phyloP scores from a whole-genome alignment of 2,888 invertebrate species.

The Allolobophora icterica region DNA sequence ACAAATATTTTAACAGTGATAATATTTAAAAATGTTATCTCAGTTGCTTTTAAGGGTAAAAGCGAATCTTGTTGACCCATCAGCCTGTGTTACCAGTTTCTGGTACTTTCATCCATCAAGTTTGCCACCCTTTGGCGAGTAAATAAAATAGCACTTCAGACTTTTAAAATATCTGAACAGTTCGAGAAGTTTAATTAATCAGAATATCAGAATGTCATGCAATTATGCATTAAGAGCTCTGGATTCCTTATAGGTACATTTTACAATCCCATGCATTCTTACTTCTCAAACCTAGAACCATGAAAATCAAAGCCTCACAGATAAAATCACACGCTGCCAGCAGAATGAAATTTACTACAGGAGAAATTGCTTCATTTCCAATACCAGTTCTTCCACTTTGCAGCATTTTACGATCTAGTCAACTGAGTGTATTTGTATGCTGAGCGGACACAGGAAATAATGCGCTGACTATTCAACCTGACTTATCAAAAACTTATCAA shows the following conservation, averaged over 20 bases:
- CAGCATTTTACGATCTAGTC: not conserved
- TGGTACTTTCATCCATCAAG: no score
- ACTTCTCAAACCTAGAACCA: not conserved
- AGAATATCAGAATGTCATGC: no score
- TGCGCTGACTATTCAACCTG: not conserved
- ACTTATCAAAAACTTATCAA: slow-evolving; percentile 10
- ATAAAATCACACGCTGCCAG: not conserved
- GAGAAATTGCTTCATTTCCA: not conserved
- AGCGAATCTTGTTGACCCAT: no score
- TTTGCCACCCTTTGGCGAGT: no score
- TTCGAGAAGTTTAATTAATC: no score
- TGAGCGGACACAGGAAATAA: not conserved
- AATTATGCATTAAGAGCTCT: not conserved
- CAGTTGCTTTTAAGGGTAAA: no score
- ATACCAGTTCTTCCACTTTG: slow-evolving; percentile 1
- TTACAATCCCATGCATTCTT: not conserved
- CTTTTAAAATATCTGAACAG: no score
- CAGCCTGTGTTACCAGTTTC: no score
- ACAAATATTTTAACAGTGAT: no score
- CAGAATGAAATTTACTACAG: not conserved
- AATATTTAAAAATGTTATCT: no score
- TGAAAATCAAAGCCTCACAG: not conserved
- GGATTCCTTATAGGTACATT: not conserved
- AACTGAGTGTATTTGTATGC: not conserved
- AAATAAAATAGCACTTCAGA: no score